Evolutionary conservation across 2,888 invertebrate species (phyloP), one percentile per base, ranked within the genome.

Genomic region (Psylliodes chrysocephalus): DNA sequence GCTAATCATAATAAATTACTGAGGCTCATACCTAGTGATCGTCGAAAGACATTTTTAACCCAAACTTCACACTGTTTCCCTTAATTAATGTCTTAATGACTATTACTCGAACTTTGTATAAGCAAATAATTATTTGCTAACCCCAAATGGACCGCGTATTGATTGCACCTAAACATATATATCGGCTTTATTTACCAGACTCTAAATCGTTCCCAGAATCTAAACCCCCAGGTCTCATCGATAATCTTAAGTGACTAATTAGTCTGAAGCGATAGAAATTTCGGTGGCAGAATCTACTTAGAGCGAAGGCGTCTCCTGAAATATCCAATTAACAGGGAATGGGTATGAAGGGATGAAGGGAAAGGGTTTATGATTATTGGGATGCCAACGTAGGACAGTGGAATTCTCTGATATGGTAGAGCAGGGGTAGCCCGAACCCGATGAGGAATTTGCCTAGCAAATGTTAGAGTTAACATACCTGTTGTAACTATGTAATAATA

Each of bases 191-290:
- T 44, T 44, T 44, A 44, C 17, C 17, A 19, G 6, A 17, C 6
- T 44, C 44, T 1, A 17, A 17, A 19, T 17, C 44, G 1, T 19
- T 19, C 17, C 8, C 17, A 19, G 3, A 44, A 44, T 18, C 44
- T 6, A 44, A 44, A 17, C 44, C 46, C 46, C 19, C 28, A 15
- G n/a, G 17, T 10, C 42, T 14, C 17, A 44, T 42, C 42, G 35
- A 55, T 55, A 14, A 40, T 38, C 40, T 38, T 38, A 38, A 54
- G 40, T 54, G 54, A 7, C 2, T 54, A 25, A 54, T 54, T 42
- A 42, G 25, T 35, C 15, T 2, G 28, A 1, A 25, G 28, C 25
- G 55, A 17, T 49, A 49, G 49, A 30, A 49, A 28, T 28, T 49
- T 49, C 49, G 28, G 8, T 28, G 14, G 28, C 15, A 25, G 10